A percentile compares a stretch with the other conserved stretches of the same genome.
These are phyloP conservation scores for Drosophila repleta DNA, from an alignment of 1,140 invertebrate species.

Conservation along the genomic window DNA sequence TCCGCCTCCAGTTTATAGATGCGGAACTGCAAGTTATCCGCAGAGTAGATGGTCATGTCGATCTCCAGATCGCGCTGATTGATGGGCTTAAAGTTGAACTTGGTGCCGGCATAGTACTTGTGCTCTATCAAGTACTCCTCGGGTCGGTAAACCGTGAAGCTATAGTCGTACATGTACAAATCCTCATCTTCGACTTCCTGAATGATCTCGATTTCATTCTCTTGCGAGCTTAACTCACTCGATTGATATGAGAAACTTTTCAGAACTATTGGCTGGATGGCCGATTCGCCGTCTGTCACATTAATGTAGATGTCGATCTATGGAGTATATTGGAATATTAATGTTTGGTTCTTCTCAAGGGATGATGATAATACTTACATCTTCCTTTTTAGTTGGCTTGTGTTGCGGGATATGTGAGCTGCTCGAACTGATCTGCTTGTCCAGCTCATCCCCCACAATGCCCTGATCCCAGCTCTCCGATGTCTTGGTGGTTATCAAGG, in stretches of 20 bases:
- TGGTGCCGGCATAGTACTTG: constrained; percentile 40
- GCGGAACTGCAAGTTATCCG: constrained; percentile 45
- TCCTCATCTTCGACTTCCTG: constrained; percentile 37
- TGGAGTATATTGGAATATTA: no score
- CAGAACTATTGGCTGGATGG: no score
- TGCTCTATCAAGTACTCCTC: constrained; percentile 41
- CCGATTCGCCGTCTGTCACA: not conserved
- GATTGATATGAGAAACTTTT: not conserved
- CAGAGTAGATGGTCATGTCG: constrained; percentile 40
- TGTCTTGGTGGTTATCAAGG: constrained; percentile 49
- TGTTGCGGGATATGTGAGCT: constrained; percentile 48
- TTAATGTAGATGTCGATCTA: not conserved
- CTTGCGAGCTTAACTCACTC: not conserved
- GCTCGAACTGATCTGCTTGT: constrained; percentile 58
- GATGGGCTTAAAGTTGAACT: constrained; percentile 33
- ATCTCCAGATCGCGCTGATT: constrained; percentile 22
- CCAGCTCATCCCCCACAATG: constrained; percentile 45
- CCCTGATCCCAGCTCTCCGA: constrained; percentile 37
- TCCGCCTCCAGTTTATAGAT: constrained; percentile 9
- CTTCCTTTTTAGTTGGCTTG: not conserved
- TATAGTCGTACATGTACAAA: constrained; percentile 15
- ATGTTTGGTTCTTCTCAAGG: no score
- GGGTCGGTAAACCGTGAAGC: constrained; percentile 37
- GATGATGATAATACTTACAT: no score
- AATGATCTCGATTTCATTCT: not conserved